Evolutionary conservation across 2,797 vertebrate species (phyloP), one percentile per base, ranked within the genome.

Genomic region (Euthynnus affinis): DNA sequence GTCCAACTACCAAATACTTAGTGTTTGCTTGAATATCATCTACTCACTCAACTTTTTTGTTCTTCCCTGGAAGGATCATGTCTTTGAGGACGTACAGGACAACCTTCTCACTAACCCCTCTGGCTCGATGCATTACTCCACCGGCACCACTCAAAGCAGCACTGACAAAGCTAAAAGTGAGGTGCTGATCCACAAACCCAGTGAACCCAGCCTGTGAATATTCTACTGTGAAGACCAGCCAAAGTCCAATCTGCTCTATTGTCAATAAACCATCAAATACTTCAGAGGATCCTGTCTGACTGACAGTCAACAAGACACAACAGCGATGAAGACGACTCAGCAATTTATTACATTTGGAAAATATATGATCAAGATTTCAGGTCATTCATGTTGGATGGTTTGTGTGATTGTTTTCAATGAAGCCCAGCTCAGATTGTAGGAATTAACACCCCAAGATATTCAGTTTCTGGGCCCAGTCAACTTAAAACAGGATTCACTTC

Each of bases 21-120:
- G 13, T 20, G 20, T 37, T 29, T 58, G 4, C 6, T 32, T 37
- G 34, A 2, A 15, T 12, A 9, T 34, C 4, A 55, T 18, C 6
- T 23, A 2, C 46, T 55, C 49, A 61, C 8, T 71, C 6, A 32
- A 0, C n/a, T 1, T 59, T 44, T 60, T 61, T 12, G 4, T 57
- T 57, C 20, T 61, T 49, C 23, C 2, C n/a, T 75, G 17, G 1
- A 49, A 89, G 84, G 68, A 78, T 3, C 5, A 64, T 10, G 1
- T 69, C 20, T 87, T 86, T 27, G 83, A 87, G 29, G 81, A 91
- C 37, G 69, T 89, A 17, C 9, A 17, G 25, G 60, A 81, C 0
- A 46, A 23, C 32, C 3, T 12, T 37, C 37, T 71, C n/a, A 57
- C 18, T 56, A 22, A 58, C 60, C 23, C 29, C n/a, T 22, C 60